phyloP scores from a whole-genome alignment of 2,888 invertebrate species.

The Hipparchia sbordonii region DNA sequence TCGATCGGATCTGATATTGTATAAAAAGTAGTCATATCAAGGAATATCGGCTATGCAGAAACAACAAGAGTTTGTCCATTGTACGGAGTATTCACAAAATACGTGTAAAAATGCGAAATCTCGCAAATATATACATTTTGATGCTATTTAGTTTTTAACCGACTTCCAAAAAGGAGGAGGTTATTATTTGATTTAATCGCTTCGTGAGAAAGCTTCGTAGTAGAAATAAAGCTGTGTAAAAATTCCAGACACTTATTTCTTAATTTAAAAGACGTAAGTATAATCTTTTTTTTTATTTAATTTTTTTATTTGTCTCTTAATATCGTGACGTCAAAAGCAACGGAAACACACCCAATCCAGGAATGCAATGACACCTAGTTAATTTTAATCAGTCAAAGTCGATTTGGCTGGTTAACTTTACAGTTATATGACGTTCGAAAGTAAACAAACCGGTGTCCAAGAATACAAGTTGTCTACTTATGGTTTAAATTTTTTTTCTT shows the following conservation, averaged over 20 bases:
- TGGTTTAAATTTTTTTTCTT: background rate
- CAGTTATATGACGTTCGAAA: conserved; percentile 16
- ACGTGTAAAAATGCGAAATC: too few relatives aligned
- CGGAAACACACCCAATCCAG: conserved; percentile 1
- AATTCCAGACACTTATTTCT: background rate
- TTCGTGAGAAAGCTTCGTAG: too few relatives aligned
- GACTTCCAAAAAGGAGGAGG: too few relatives aligned
- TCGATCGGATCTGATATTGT: background rate
- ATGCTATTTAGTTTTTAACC: background rate
- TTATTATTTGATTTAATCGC: background rate
- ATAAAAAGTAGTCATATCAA: conserved; percentile 9
- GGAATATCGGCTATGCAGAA: conserved; percentile 4
- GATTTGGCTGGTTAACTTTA: conserved; percentile 13
- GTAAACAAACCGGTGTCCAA: conserved; percentile 16
- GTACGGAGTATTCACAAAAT: background rate
- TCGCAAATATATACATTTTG: too few relatives aligned
- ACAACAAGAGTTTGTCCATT: background rate
- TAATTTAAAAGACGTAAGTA: too few relatives aligned
- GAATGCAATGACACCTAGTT: conserved; percentile 18
- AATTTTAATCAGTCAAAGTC: conserved; percentile 18
- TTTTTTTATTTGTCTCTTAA: too few relatives aligned
- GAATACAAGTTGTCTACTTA: conserved; percentile 4
- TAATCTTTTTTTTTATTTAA: too few relatives aligned
- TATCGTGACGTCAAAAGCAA: background rate
- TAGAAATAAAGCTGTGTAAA: background rate